Base-by-base conservation (phyloP, 2,113 vertebrate genomes). In the Arothron firmamentum region DNA sequence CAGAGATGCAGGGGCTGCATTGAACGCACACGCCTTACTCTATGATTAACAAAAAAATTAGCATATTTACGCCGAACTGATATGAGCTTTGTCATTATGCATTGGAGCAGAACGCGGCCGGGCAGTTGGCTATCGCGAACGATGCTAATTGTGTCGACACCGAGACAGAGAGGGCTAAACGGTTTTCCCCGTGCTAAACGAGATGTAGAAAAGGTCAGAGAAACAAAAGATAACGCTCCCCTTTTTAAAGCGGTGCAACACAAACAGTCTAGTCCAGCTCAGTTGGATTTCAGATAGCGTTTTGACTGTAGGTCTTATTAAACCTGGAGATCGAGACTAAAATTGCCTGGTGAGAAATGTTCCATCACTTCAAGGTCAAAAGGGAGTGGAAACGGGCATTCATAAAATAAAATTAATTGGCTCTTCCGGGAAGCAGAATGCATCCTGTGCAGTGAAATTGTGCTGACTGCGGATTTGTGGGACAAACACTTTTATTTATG, bases 171-270 rank as follows among this genome's bases (percentile, higher is more conserved):
- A 67, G 34, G 34, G 34, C 49, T 57, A 51, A 45, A 53, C 54
- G 31, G 1, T 53, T 66, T 71, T 58, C 69, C 58, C 31, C 59
- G 55, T 68, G 48, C 25, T 70, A 71, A 78, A 56, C 56, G 59
- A 67, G 70, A 54, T 62, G 70, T 66, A n/a, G 49, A 80, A 65
- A 75, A 60, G 31, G 53, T 49, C 56, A 78, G 74, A 78, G 74
- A 31, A 65, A 65, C 42, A 62, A 61, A 56, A 72, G 70, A 72
- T 62, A 49, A 48, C 6, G 31, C 45, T 80, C 78, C 59, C 74
- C 61, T 84, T 80, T 58, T 72, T 70, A 79, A 83, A 84, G 78
- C 66, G 79, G 75, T 78, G 23, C 78, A 83, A 61, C 12, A 74
- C 65, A 83, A 75, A 59, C 34, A 59, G 75, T 66, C 62, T 72